Evolutionary conservation across 2,888 invertebrate species (phyloP).

Genomic region (Cheilosia variabilis): DNA sequence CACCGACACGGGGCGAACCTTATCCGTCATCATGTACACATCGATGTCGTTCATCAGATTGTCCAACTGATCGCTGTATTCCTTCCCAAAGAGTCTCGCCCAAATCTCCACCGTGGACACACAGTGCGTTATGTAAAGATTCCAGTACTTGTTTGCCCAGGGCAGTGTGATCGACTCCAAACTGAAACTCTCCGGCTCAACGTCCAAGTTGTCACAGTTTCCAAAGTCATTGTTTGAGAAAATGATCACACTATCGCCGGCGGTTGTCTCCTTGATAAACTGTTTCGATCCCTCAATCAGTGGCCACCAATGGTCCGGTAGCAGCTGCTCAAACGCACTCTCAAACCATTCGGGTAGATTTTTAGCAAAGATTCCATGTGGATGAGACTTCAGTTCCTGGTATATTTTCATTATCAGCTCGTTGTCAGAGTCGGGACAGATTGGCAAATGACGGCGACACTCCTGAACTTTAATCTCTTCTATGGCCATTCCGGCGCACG

Average conservation of each 20-base stretch:
- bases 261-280: conserved; percentile 84
- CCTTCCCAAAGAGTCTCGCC: conserved; percentile 87
- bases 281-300: conserved; percentile 85
- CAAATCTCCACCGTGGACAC: conserved; percentile 87
- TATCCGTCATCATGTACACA: conserved; percentile 80
- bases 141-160: conserved; percentile 83
- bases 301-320: conserved; percentile 89
- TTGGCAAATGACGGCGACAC: conserved; percentile 77
- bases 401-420: conserved; percentile 80
- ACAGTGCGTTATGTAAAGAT: conserved; percentile 87
- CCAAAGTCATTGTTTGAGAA: conserved; percentile 79
- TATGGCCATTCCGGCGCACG: conserved; percentile 80
- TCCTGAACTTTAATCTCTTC: conserved; percentile 79
- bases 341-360: conserved; percentile 86
- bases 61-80: conserved; percentile 86
- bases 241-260: conserved; percentile 79
- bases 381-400: conserved; percentile 80
- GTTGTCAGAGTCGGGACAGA: conserved; percentile 78
- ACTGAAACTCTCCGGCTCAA: conserved; percentile 28
- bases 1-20: conserved; percentile 78
- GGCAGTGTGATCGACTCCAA: conserved; percentile 78
- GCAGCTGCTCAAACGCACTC: conserved; percentile 86
- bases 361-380: conserved; percentile 86
- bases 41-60: conserved; percentile 85
- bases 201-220: conserved; percentile 61